Evolutionary conservation across 1,140 invertebrate genomes (phyloP).

Genomic region (Agrilus planipennis): DNA sequence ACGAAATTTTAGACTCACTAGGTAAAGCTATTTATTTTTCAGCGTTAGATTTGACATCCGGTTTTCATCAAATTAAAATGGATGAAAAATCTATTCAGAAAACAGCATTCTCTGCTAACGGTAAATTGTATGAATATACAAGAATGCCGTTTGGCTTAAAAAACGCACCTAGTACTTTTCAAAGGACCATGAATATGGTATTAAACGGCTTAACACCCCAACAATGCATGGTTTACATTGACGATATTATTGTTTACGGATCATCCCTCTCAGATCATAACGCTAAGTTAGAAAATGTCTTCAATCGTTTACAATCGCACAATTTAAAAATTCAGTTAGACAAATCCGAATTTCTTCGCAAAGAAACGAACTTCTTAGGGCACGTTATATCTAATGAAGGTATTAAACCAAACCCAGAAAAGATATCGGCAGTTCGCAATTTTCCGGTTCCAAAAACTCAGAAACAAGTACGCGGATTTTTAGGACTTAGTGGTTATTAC

Average conservation of each 20-base stretch:
- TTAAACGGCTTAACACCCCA: background rate
- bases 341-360: constrained; percentile 5
- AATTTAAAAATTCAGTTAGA: constrained; percentile 7
- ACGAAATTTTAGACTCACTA: too few relatives aligned
- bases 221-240: background rate
- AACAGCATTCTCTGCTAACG: constrained; percentile 4
- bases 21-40: too few relatives aligned
- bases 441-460: constrained; percentile 8
- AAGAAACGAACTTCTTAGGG: constrained; percentile 10
- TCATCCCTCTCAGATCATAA: background rate
- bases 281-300: background rate
- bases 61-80: constrained; percentile 1
- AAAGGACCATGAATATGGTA: background rate
- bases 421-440: constrained; percentile 7
- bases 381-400: constrained; percentile 12
- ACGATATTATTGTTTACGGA: constrained; percentile 1
- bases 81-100: constrained; percentile 3
- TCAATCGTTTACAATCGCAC: background rate
- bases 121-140: background rate
- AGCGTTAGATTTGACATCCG: too few relatives aligned
- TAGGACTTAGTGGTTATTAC: constrained; percentile 12
- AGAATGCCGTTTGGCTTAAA: background rate
- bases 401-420: constrained; percentile 8
- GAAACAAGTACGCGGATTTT: constrained; percentile 5
- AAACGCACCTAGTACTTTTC: background rate